A percentile compares a stretch with the other conserved stretches of the same genome.
phyloP scores from a whole-genome alignment of 2,888 invertebrate species.

The Dicyrtoma fusca region DNA sequence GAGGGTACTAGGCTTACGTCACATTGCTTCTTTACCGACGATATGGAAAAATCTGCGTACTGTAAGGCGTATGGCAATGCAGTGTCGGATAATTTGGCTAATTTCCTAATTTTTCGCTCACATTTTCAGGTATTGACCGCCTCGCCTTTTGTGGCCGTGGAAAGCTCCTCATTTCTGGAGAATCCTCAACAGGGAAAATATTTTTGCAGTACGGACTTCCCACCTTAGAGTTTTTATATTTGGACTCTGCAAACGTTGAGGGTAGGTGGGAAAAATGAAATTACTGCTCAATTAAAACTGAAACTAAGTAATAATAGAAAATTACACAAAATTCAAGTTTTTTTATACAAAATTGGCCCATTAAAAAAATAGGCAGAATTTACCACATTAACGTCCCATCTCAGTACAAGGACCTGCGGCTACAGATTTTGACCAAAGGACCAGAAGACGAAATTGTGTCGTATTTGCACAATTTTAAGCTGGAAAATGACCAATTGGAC shows the following conservation, averaged over 20 bases:
- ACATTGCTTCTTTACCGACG: no score
- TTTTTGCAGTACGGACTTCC: slow-evolving; percentile 51
- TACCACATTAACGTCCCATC: slow-evolving; percentile 47
- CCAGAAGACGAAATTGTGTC: slow-evolving; percentile 41
- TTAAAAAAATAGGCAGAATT: slow-evolving; percentile 41
- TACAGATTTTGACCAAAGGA: slow-evolving; percentile 46
- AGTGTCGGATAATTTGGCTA: no score
- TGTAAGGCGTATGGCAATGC: no score
- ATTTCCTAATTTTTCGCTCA: background rate
- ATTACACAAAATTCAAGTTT: background rate
- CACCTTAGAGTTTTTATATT: slow-evolving; percentile 49
- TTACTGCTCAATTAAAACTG: no score
- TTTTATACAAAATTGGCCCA: no score
- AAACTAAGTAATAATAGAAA: background rate
- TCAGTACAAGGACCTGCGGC: slow-evolving; percentile 46
- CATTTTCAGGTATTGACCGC: slow-evolving; percentile 45
- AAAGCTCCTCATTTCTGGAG: slow-evolving; percentile 47
- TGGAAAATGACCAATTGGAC: slow-evolving; percentile 48
- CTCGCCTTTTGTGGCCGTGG: slow-evolving; percentile 49
- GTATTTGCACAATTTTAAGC: slow-evolving; percentile 47
- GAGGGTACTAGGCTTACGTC: no score
- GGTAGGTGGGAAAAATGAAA: slow-evolving; percentile 1
- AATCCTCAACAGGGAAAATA: slow-evolving; percentile 40
- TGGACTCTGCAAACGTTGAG: slow-evolving; percentile 34
- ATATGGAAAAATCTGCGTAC: no score